These are phyloP conservation scores for Yponomeuta sedellus DNA, from an alignment of 2,888 invertebrate species.

Conservation along the genomic window DNA sequence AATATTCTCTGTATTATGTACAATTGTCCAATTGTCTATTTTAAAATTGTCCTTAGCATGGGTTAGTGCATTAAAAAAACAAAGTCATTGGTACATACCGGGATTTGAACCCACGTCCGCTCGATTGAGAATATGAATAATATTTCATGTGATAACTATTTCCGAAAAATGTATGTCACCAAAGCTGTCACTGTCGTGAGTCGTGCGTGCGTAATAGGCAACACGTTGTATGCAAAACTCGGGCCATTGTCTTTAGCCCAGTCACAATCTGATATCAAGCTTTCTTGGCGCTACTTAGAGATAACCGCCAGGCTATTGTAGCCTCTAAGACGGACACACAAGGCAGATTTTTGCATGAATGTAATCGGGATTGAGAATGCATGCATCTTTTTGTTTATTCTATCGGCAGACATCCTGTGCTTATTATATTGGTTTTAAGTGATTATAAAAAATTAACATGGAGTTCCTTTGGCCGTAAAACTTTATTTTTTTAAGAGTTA, in stretches of 20 bases:
- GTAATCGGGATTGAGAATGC: background rate
- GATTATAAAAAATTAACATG: background rate
- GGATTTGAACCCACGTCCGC: too few species aligned
- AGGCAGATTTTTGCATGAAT: background rate
- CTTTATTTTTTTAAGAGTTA: background rate
- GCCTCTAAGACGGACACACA: background rate
- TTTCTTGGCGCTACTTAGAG: slow-evolving; percentile 3
- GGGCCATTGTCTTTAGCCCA: background rate
- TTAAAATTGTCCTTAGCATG: too few species aligned
- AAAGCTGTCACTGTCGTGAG: too few species aligned
- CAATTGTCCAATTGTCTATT: too few species aligned
- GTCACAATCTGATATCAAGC: slow-evolving; percentile 4
- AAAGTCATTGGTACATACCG: too few species aligned
- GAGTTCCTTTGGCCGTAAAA: background rate
- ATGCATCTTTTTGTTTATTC: slow-evolving; percentile 5
- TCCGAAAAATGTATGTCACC: too few species aligned
- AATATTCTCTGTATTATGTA: too few species aligned
- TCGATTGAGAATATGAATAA: too few species aligned
- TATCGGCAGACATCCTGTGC: background rate
- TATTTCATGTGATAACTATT: too few species aligned
- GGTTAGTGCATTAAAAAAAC: too few species aligned
- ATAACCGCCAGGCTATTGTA: background rate
- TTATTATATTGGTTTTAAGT: background rate
- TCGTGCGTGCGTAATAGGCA: too few species aligned
- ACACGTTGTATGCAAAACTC: background rate